These are phyloP conservation scores for Hippoglossus hippoglossus DNA, from an alignment of 2,797 vertebrate genomes.

Conservation along the genomic window DNA sequence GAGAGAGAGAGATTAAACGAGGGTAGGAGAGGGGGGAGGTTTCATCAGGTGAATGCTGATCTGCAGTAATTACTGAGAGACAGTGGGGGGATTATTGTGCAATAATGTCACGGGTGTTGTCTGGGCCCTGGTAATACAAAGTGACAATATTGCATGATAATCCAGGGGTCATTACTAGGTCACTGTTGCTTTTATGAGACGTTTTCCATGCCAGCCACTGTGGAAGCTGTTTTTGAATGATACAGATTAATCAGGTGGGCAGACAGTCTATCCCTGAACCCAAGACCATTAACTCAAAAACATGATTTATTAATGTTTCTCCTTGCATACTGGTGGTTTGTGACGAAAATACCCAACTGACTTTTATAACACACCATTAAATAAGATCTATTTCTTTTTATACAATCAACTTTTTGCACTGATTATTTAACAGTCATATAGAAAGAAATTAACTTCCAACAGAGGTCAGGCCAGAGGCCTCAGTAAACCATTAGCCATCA, in stretches of 20 bases:
- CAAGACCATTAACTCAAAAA: background rate
- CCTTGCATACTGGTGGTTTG: background rate
- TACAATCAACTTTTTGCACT: background rate
- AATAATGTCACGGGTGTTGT: constrained; percentile 72
- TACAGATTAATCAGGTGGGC: constrained; percentile 9
- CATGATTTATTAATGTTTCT: background rate
- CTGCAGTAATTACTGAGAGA: constrained; percentile 65
- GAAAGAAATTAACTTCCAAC: no score
- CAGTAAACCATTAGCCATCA: background rate
- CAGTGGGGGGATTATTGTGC: constrained; percentile 69
- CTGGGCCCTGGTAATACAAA: constrained; percentile 61
- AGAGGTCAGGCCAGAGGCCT: background rate
- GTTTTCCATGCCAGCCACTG: constrained; percentile 20
- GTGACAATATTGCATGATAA: constrained; percentile 74
- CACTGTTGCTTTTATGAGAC: constrained; percentile 53
- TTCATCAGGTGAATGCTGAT: constrained; percentile 72
- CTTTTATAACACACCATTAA: background rate
- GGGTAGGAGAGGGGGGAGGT: constrained; percentile 11
- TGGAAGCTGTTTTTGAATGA: constrained; percentile 19
- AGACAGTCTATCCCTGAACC: background rate
- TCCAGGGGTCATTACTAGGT: constrained; percentile 64
- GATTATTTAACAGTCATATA: no score
- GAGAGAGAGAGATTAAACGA: constrained; percentile 14
- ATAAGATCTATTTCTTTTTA: background rate
- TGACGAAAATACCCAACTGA: constrained; percentile 5